phyloP scores from a whole-genome alignment of 1,140 invertebrate genomes.

The Drosophila sucinea region DNA sequence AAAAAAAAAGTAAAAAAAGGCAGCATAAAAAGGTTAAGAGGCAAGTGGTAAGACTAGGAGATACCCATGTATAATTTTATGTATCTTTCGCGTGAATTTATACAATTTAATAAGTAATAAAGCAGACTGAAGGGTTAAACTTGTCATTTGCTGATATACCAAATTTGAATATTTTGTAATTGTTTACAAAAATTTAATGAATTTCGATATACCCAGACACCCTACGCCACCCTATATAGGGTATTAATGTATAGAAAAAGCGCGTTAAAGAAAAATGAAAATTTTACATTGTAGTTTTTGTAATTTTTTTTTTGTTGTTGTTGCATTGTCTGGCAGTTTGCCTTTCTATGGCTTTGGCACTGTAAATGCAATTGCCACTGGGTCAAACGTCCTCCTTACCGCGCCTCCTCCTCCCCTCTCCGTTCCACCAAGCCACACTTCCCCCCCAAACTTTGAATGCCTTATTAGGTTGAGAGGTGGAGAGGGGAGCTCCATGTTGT shows the following conservation, averaged over 20 bases:
- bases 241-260: slow-evolving; percentile 7
- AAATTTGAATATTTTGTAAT: background rate
- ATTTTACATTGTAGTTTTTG: slow-evolving; percentile 36
- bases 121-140: too few relatives aligned
- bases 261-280: slow-evolving; percentile 61
- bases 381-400: slow-evolving; percentile 46
- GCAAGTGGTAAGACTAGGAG: slow-evolving; percentile 5
- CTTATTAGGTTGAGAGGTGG: slow-evolving; percentile 29
- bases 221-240: background rate
- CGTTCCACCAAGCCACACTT: background rate
- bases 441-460: slow-evolving; percentile 14
- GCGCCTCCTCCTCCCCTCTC: background rate
- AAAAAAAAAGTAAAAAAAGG: slow-evolving; percentile 42
- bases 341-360: slow-evolving; percentile 74
- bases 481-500: slow-evolving; percentile 48
- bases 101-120: too few relatives aligned
- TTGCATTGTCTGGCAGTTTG: slow-evolving; percentile 35
- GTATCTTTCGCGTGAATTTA: too few relatives aligned
- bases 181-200: background rate
- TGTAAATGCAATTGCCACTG: slow-evolving; percentile 57
- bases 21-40: slow-evolving; percentile 31
- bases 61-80: background rate
- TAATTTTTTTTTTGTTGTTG: slow-evolving; percentile 29
- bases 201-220: background rate
- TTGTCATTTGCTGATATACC: too few relatives aligned